A percentile compares a stretch with the other conserved stretches of the same genome.
phyloP scores from a whole-genome alignment of 2,888 invertebrate genomes.

The Perizoma flavofasciatum region DNA sequence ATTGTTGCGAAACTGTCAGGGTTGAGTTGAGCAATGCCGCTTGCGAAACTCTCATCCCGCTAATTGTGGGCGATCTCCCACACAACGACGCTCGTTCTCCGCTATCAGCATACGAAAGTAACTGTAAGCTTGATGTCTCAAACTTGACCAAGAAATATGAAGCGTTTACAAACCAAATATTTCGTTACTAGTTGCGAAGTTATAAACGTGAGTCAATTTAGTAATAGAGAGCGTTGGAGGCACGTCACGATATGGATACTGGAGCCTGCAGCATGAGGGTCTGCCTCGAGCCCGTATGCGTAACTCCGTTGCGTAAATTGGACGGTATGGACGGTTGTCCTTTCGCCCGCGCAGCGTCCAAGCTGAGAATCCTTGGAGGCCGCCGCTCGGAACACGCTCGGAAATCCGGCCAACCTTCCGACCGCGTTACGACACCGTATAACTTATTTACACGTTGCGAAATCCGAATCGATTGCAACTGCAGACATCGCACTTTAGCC shows the following conservation, averaged over 20 bases:
- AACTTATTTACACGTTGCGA: constrained; percentile 83
- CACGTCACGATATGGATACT: constrained; percentile 56
- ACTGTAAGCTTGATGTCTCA: constrained; percentile 38
- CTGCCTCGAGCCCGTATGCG: constrained; percentile 44
- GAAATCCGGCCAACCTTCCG: constrained; percentile 84
- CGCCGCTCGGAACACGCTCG: constrained; percentile 80
- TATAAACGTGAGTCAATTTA: constrained; percentile 73
- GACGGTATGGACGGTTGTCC: constrained; percentile 58
- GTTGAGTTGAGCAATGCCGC: constrained; percentile 78
- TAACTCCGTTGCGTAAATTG: constrained; percentile 60
- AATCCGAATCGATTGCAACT: constrained; percentile 83
- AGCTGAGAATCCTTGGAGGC: constrained; percentile 80
- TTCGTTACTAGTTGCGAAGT: constrained; percentile 75
- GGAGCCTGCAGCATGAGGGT: constrained; percentile 45
- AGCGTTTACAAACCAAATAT: constrained; percentile 63
- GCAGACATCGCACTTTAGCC: constrained; percentile 82
- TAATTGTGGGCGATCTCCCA: constrained; percentile 76
- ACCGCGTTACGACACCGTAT: constrained; percentile 81
- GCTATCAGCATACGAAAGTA: constrained; percentile 1
- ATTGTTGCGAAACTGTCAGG: constrained; percentile 82
- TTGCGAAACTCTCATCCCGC: constrained; percentile 80
- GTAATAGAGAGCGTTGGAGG: constrained; percentile 63
- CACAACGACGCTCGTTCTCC: constrained; percentile 40
- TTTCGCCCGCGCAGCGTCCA: constrained; percentile 67
- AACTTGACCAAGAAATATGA: constrained; percentile 68